Percentiles rank a stretch among this genome's conserved stretches.
These are phyloP conservation scores for Scotopteryx bipunctaria DNA, from an alignment of 2,888 invertebrate genomes.

Conservation along the genomic window DNA sequence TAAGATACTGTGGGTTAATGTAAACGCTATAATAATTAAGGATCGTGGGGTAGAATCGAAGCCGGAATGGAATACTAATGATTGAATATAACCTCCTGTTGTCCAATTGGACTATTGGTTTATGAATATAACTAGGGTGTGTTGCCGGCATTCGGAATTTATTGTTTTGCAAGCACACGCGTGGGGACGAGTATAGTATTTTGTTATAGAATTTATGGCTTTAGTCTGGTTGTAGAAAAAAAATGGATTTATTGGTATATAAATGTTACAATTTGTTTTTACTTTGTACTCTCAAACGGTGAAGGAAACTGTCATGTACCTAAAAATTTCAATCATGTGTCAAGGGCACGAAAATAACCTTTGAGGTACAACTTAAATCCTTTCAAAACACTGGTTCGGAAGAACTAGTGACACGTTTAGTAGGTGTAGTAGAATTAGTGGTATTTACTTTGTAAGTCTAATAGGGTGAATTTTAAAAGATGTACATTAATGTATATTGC, in stretches of 20 bases:
- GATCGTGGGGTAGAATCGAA: conserved; percentile 3
- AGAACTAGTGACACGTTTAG: no score
- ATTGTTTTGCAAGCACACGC: conserved; percentile 71
- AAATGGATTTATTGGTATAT: conserved; percentile 66
- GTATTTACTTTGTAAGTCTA: no score
- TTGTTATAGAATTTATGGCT: conserved; percentile 67
- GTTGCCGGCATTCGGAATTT: conserved; percentile 64
- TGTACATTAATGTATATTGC: no score
- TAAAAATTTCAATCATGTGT: no score
- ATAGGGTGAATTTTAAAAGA: no score
- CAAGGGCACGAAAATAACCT: no score
- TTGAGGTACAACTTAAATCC: no score
- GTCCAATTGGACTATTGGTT: conserved; percentile 49
- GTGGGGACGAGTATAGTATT: conserved; percentile 51
- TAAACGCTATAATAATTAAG: not conserved
- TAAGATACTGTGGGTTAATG: not conserved
- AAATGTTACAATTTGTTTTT: conserved; percentile 64
- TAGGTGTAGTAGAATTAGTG: no score
- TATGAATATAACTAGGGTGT: conserved; percentile 55
- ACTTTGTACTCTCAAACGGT: conserved; percentile 36
- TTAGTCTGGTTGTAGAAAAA: conserved; percentile 66
- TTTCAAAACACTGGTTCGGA: no score
- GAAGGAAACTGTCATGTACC: no score
- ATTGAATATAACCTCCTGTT: conserved; percentile 52
- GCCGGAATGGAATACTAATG: conserved; percentile 32